Conservation (phyloP, 2,888 invertebrate genomes). For the Drosophila crucigera region DNA sequence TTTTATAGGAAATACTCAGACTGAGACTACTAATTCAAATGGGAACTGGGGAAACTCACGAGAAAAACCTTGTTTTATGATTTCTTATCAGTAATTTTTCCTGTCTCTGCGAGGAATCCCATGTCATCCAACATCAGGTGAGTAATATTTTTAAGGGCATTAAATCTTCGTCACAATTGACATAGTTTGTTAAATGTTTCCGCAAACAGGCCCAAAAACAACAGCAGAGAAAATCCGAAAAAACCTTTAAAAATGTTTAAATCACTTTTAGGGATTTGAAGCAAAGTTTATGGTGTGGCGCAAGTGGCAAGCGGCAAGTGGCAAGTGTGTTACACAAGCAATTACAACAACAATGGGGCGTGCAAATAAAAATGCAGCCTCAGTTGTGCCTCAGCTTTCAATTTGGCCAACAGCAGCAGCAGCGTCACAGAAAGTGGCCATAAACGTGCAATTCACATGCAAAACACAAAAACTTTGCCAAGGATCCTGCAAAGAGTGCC, state of each 20-base stretch:
- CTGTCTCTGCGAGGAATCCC: not conserved
- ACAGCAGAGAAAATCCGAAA: not conserved
- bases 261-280: constrained; percentile 45
- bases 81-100: not conserved
- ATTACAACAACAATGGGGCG: constrained; percentile 75
- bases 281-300: constrained; percentile 21
- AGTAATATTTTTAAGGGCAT: not conserved
- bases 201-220: not conserved
- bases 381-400: constrained; percentile 70
- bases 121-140: not conserved
- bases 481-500: constrained; percentile 12
- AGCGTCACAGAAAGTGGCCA: constrained; percentile 55
- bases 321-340: constrained; percentile 68
- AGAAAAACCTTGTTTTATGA: not conserved
- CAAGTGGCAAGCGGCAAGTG: constrained; percentile 24
- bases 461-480: constrained; percentile 63
- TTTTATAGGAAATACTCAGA: not conserved
- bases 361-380: constrained; percentile 76
- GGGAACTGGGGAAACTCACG: accelerated
- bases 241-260: constrained; percentile 30
- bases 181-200: constrained; percentile 7
- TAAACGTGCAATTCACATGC: constrained; percentile 81
- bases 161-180: not conserved
- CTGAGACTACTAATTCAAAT: not conserved
- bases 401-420: constrained; percentile 48